Evolutionary conservation across 2,797 vertebrate species (phyloP).

Genomic region (Gymnodraco acuticeps): DNA sequence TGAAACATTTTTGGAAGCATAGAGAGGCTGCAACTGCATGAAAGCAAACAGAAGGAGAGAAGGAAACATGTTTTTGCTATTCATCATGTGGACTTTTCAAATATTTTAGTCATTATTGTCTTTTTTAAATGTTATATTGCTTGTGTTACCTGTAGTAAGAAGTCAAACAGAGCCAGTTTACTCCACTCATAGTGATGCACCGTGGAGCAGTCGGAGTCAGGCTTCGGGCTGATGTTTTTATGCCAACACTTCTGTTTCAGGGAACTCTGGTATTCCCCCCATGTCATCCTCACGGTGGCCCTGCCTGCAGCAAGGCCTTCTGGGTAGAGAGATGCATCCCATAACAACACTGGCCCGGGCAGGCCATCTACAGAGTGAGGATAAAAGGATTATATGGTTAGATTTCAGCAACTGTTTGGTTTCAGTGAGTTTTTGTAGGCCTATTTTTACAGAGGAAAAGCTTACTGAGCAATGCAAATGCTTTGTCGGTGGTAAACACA

Average conservation of each 20-base stretch:
- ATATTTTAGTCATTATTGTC: background rate
- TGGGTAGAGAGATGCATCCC: constrained; percentile 89
- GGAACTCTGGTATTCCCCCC: constrained; percentile 90
- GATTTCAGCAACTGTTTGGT: constrained; percentile 31
- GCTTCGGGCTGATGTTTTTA: constrained; percentile 87
- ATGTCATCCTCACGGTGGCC: constrained; percentile 87
- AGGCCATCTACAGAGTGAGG: constrained; percentile 82
- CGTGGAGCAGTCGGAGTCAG: constrained; percentile 88
- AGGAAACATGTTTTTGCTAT: background rate
- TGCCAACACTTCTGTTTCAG: constrained; percentile 93
- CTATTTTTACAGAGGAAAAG: constrained; percentile 22
- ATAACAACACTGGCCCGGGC: constrained; percentile 89
- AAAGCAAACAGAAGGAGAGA: background rate
- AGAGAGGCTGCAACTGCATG: background rate
- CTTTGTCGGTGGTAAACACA: background rate
- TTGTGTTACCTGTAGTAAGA: constrained; percentile 91
- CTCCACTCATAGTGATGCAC: constrained; percentile 95
- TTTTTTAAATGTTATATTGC: background rate
- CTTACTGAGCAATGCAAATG: background rate
- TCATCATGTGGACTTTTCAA: background rate
- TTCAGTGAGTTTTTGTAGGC: background rate
- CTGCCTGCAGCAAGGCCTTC: constrained; percentile 82
- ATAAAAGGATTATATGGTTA: constrained; percentile 35
- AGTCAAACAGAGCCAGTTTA: constrained; percentile 95
- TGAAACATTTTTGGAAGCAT: background rate